Conservation (phyloP, 2,113 vertebrate species). For the Siniperca chuatsi region DNA sequence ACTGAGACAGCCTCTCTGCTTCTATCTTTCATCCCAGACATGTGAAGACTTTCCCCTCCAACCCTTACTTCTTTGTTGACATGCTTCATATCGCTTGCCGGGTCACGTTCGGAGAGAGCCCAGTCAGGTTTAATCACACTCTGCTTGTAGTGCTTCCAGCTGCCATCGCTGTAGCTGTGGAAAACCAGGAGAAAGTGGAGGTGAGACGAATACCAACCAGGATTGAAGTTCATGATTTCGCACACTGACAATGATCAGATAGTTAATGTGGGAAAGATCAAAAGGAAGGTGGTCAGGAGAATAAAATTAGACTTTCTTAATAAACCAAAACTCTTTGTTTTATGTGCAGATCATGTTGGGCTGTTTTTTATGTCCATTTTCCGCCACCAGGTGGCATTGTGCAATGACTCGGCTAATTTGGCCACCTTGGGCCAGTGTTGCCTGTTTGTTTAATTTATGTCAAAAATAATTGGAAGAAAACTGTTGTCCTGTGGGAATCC, state of each 20-base stretch:
- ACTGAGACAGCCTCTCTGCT: constrained; percentile 17
- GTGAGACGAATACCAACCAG: constrained; percentile 64
- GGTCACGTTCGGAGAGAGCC: constrained; percentile 52
- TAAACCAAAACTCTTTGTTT: not conserved
- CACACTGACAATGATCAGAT: constrained; percentile 4
- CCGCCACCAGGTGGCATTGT: constrained; percentile 40
- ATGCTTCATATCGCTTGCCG: constrained; percentile 39
- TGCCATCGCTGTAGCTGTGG: constrained; percentile 37
- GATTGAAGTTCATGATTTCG: constrained; percentile 24
- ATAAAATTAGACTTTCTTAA: not conserved
- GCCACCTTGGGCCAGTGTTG: not conserved
- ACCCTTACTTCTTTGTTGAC: constrained; percentile 26
- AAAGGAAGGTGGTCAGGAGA: constrained; percentile 6
- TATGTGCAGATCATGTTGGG: not conserved
- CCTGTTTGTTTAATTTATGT: constrained; percentile 24
- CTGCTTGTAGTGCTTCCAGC: constrained; percentile 59
- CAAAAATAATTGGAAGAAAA: constrained; percentile 23
- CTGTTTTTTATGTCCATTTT: not conserved
- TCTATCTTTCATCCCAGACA: constrained; percentile 46
- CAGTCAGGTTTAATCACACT: constrained; percentile 69
- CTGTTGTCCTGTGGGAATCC: not conserved
- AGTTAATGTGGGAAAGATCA: constrained; percentile 22
- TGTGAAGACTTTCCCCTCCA: constrained; percentile 22
- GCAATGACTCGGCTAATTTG: not conserved
- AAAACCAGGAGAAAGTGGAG: constrained; percentile 12